These are phyloP conservation scores for Drosophila varians DNA, from an alignment of 1,140 invertebrate genomes.

Conservation along the genomic window DNA sequence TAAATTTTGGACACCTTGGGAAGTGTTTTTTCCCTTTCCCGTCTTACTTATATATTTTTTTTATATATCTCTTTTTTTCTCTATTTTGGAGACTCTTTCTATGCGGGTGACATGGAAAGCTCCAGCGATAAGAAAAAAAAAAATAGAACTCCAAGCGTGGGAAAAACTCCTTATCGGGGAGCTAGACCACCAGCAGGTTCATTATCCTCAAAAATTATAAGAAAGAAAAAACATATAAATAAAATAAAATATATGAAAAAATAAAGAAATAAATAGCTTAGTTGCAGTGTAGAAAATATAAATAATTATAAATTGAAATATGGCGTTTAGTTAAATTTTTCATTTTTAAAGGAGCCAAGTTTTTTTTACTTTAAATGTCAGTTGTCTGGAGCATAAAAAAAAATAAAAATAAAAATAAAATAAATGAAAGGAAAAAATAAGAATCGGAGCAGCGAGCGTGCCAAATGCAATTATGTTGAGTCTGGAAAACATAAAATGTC, in stretches of 20 bases:
- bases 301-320: no score
- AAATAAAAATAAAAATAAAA: no score
- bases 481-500: conserved; percentile 54
- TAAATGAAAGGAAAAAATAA: not conserved
- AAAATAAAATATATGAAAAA: no score
- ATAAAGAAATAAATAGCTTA: no score
- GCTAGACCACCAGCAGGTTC: conserved; percentile 19
- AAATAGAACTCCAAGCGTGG: conserved; percentile 22
- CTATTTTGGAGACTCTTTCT: no score
- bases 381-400: conserved; percentile 18
- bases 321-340: no score
- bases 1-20: conserved; percentile 14
- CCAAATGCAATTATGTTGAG: conserved; percentile 59
- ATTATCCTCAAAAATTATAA: not conserved
- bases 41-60: not conserved
- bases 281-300: no score
- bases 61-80: no score
- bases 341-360: no score
- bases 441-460: conserved; percentile 34
- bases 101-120: conserved; percentile 34
- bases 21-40: conserved; percentile 9
- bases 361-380: conserved; percentile 37
- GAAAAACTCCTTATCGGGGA: conserved; percentile 13
- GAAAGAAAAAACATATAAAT: no score
- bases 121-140: conserved; percentile 16